phyloP scores from a whole-genome alignment of 92 coral and sea anemone genomes.

The Umimayanthus kanabou region DNA sequence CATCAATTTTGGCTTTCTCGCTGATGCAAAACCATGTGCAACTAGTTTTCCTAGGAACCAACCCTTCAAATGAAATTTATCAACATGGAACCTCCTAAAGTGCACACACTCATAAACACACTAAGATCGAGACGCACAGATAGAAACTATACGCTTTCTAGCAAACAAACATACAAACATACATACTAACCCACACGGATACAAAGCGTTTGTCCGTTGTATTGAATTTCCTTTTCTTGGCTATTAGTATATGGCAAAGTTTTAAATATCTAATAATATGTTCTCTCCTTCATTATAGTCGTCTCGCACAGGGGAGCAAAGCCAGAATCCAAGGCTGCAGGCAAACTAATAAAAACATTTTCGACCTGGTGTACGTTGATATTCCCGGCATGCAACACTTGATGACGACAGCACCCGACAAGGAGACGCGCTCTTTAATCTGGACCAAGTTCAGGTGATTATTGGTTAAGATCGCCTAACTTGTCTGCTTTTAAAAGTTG shows the following conservation, averaged over 20 bases:
- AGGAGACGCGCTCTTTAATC: conserved; percentile 53
- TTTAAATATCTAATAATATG: not conserved
- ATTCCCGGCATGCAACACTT: conserved; percentile 70
- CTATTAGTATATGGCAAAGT: not conserved
- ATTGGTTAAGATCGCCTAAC: not conserved
- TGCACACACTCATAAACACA: no score
- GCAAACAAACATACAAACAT: no score
- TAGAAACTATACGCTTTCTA: no score
- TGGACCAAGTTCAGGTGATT: conserved; percentile 73
- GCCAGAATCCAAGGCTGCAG: conserved; percentile 58
- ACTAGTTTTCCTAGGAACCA: no score
- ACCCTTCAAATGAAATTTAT: no score
- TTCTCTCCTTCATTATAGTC: conserved; percentile 6
- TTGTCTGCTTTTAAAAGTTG: not conserved
- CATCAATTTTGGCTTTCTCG: no score
- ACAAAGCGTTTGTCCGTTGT: no score
- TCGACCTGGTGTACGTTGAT: conserved; percentile 85
- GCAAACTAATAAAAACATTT: conserved; percentile 42
- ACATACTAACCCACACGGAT: no score
- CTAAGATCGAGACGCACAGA: no score
- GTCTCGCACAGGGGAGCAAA: conserved; percentile 43
- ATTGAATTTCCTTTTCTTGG: no score
- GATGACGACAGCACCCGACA: conserved; percentile 57
- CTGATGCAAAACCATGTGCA: no score
- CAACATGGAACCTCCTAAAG: no score